Conservation (phyloP, 2,797 vertebrate species). For the Periparus ater region DNA sequence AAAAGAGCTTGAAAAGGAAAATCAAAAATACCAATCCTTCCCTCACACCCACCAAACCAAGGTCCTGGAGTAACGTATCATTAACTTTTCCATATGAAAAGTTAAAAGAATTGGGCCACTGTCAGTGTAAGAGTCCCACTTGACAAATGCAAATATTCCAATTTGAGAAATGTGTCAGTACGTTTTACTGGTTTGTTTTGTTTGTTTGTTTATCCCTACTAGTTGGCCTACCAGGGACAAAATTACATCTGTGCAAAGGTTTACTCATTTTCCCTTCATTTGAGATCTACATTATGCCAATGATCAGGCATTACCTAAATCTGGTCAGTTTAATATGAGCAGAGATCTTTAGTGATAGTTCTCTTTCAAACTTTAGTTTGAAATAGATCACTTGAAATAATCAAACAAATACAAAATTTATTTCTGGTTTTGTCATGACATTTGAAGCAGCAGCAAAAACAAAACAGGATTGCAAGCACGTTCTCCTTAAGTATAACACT, state of each 20-base stretch:
- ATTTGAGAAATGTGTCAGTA: background rate
- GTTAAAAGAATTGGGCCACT: background rate
- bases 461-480: background rate
- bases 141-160: background rate
- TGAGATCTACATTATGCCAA: background rate
- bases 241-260: background rate
- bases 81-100: background rate
- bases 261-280: background rate
- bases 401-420: background rate
- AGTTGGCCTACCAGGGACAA: background rate
- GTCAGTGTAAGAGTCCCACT: background rate
- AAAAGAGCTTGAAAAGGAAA: background rate
- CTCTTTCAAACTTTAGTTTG: background rate
- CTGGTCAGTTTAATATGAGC: background rate
- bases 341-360: background rate
- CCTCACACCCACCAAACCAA: background rate
- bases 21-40: background rate
- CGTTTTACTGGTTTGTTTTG: background rate
- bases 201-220: background rate
- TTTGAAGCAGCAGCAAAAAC: background rate
- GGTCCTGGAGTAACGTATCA: background rate
- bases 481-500: background rate
- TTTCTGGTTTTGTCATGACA: background rate
- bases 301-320: background rate
- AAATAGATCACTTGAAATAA: background rate